Base-by-base conservation (phyloP, 2,888 invertebrate species). In the Metellina segmentata region DNA sequence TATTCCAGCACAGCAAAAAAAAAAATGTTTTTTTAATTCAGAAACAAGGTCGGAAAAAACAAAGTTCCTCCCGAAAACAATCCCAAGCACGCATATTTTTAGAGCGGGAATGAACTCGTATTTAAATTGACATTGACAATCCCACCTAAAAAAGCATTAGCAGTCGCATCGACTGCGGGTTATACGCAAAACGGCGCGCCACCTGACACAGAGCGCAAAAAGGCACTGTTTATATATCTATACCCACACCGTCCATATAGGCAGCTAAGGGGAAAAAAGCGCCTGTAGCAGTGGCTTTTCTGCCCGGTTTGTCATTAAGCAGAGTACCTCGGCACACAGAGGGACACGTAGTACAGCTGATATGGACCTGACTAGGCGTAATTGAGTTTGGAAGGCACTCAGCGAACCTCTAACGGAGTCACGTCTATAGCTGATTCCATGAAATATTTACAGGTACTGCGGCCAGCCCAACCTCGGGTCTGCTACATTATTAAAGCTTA, bases 351-450 rank as follows among this genome's bases (percentile, higher is more conserved):
- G 79, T 20, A 53, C 78, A 70, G 79, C 88, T 88, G 85, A 88
- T 91, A 88, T 88, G 83, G 81, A 83, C 88, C 91, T 91, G 88
- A 88, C 88, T 85, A 81, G 72, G 34, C 79, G 88, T 91, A 91
- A 88, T 88, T 91, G 91, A 91, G 91, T 91, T 91, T 91, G 83
- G 91, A 70, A 88, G 83, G 87, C 91, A 91, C 83, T 91, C 85
- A 91, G 88, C 88, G 85, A 78, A 75, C 70, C 69, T 70, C 79
- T 88, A 88, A 88, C 88, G 69, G 79, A 91, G 91, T 91, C 88
- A 91, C 91, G 88, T 89, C 88, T 79, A 85, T 81, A 74, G 91
- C 82, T 71, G 82, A 48, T 69, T 78, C 87, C 88, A 91, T 91
- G 88, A 88, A 91, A 91, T 88, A 91, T 91, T 91, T 88, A 91